phyloP scores from a whole-genome alignment of 2,113 vertebrate species.

The Ellobius talpinus region DNA sequence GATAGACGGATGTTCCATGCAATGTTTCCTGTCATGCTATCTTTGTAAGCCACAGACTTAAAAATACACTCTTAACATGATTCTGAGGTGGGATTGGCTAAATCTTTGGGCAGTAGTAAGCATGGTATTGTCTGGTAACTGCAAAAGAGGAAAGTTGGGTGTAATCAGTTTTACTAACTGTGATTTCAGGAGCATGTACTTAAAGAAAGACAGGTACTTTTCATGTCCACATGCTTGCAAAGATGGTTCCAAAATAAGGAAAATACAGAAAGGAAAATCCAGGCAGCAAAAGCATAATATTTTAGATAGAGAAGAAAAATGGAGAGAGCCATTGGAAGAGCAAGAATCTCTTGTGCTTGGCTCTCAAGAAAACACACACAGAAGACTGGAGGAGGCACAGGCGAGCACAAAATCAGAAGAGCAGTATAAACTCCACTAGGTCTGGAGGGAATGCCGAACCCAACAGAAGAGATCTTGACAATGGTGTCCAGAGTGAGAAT shows the following conservation, averaged over 20 bases:
- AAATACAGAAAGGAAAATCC: background rate
- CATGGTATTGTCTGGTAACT: background rate
- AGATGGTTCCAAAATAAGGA: background rate
- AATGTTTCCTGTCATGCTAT: slow-evolving; percentile 31
- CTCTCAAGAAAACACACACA: background rate
- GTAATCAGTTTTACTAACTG: background rate
- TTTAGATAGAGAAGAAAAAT: background rate
- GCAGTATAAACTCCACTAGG: background rate
- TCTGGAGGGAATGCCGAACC: slow-evolving; percentile 21
- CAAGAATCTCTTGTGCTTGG: slow-evolving; percentile 16
- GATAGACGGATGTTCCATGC: slow-evolving; percentile 28
- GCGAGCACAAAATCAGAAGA: slow-evolving; percentile 3
- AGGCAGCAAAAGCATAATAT: background rate
- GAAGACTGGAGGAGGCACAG: background rate
- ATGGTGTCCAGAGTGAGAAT: slow-evolving; percentile 25
- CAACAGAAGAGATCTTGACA: background rate
- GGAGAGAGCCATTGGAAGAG: background rate
- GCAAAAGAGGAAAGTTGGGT: background rate
- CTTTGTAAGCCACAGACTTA: slow-evolving; percentile 20
- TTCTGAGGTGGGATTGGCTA: slow-evolving; percentile 6
- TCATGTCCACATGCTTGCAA: background rate
- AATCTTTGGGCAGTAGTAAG: background rate
- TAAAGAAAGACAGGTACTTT: slow-evolving; percentile 12
- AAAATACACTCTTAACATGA: slow-evolving; percentile 1
- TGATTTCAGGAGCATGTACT: slow-evolving; percentile 24